Conservation (phyloP, 2,113 vertebrate genomes). For the Setophaga kirtlandii region DNA sequence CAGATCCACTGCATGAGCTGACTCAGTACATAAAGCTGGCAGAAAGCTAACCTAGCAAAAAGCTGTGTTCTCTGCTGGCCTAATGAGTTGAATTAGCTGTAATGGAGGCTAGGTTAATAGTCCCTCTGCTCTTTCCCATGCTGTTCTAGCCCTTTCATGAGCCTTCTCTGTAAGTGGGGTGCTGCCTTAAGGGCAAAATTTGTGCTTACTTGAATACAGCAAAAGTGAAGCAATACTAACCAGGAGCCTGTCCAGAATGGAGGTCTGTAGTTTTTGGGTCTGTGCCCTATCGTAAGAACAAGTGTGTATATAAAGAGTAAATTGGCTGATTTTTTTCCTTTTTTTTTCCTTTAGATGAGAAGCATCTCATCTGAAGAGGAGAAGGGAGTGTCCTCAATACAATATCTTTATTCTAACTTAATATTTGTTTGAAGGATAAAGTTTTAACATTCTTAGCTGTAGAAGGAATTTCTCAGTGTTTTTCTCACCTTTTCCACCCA, state of each 20-base stretch:
- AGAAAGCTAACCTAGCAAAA: slow-evolving; percentile 39
- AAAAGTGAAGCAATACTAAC: neutral
- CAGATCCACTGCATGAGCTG: neutral
- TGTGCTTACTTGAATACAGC: neutral
- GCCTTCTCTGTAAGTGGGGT: neutral
- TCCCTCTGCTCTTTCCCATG: neutral
- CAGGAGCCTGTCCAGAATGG: neutral
- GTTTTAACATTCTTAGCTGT: neutral
- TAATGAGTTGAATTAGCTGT: slow-evolving; percentile 11
- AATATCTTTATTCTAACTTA: neutral
- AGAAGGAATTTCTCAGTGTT: neutral
- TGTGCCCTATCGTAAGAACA: neutral
- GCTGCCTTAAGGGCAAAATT: neutral
- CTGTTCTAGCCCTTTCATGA: neutral
- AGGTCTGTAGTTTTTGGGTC: neutral
- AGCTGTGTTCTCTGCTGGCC: neutral
- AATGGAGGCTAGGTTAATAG: slow-evolving; percentile 11
- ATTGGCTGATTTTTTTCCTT: neutral
- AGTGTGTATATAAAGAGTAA: neutral
- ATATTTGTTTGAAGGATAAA: neutral
- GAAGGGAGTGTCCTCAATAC: neutral
- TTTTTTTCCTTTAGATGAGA: neutral
- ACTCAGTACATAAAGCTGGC: neutral
- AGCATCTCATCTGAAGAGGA: neutral
- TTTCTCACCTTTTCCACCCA: neutral